phyloP scores from a whole-genome alignment of 2,113 vertebrate genomes.

The Illadopsis cleaveri region DNA sequence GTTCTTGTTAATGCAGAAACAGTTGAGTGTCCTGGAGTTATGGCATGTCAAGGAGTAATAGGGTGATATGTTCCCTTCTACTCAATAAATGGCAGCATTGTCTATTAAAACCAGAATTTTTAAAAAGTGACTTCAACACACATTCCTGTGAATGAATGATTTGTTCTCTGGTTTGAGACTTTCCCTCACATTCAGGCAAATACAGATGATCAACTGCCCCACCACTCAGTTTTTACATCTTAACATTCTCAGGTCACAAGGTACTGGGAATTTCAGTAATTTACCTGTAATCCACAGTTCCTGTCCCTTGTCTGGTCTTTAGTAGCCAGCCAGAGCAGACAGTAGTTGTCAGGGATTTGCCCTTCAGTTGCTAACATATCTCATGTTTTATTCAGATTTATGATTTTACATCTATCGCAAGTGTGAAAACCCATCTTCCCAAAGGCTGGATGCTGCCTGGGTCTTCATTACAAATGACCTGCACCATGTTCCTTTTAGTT shows the following conservation, averaged over 20 bases:
- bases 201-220: not conserved
- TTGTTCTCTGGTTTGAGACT: not conserved
- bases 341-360: not conserved
- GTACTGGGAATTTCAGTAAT: not conserved
- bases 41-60: not conserved
- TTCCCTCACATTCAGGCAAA: not conserved
- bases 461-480: not conserved
- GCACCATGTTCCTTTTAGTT: not conserved
- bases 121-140: not conserved
- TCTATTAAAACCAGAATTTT: not conserved
- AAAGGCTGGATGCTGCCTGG: not conserved
- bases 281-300: not conserved
- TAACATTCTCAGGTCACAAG: not conserved
- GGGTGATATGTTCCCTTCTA: not conserved
- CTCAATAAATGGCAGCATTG: not conserved
- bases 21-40: not conserved
- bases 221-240: not conserved
- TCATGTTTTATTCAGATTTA: not conserved
- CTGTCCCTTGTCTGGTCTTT: not conserved
- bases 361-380: too few relatives aligned
- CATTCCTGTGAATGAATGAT: not conserved
- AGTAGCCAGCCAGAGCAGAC: not conserved
- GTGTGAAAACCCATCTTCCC: not conserved
- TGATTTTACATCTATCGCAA: not conserved
- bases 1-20: not conserved